Evolutionary conservation across 2,113 vertebrate genomes (phyloP), one percentile per base, ranked within the genome.

Genomic region (Daubentonia madagascariensis): DNA sequence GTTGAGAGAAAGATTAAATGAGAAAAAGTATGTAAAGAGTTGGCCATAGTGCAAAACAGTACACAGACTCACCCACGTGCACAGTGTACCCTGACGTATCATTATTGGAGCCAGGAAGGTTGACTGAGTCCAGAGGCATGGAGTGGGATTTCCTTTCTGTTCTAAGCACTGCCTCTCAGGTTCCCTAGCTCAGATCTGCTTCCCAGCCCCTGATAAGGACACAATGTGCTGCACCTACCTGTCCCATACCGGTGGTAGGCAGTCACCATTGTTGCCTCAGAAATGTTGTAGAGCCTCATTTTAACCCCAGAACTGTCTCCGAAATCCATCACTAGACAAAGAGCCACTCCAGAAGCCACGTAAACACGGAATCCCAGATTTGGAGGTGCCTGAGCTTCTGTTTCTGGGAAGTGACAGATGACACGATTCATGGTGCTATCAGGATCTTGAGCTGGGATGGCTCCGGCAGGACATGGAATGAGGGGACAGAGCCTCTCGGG

Each of bases 241-340:
- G 40, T 93, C 37, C 54, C 37, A 37, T 98, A 98, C 57, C 40
- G 94, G 91, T 98, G 98, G 80, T 14, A 94, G 68, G 68, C 54
- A 13, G 94, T 97, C 37, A 97, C 45, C 0, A 3, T 25, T 6
- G 32, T 16, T 32, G 87, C 68, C 8, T 48, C 54, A 3, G 95
- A 32, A 16, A 48, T 3, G 0, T 89, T 25, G 28, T 0, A 30
- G n/a, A 95, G 72, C 37, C 63, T 95, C 61, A 96, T 73, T 67
- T 86, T 90, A 8, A 96, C 20, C 10, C n/a, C 40, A 3, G 61
- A 89, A 30, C 50, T 37, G 28, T 98, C 98, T 68, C 98, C 98
- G 1, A 98, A 98, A 37, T 96, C 96, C 54, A 97, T n/a, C 11
- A 16, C 37, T 61, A 98, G 96, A 78, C 73, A 85, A 25, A 89